Percentiles rank a stretch among this genome's conserved stretches.
Evolutionary conservation across 2,113 vertebrate species (phyloP).

Genomic region (Nycticryphes semicollaris): DNA sequence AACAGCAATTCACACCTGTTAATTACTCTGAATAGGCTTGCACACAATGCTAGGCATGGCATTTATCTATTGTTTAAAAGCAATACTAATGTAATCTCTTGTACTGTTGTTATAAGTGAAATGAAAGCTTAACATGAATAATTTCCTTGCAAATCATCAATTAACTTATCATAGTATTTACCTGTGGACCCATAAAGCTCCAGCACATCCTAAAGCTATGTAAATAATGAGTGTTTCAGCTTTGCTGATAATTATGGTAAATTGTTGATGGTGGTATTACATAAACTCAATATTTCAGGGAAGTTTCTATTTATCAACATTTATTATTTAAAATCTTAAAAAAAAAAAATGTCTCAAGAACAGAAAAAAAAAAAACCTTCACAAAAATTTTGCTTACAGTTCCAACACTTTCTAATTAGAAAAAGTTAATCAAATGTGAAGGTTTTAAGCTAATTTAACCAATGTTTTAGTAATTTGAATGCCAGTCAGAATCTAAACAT

Average conservation of each 20-base stretch:
- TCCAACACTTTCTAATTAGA: neutral
- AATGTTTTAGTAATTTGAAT: neutral
- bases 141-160: neutral
- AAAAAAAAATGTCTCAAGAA: neutral
- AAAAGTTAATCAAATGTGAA: neutral
- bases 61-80: constrained; percentile 27
- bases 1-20: constrained; percentile 59
- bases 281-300: neutral
- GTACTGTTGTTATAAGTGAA: neutral
- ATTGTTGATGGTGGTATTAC: neutral
- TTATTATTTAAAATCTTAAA: neutral
- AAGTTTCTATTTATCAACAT: neutral
- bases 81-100: neutral
- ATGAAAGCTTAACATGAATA: neutral
- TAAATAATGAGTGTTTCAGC: neutral
- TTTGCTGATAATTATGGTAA: neutral
- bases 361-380: neutral
- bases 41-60: neutral
- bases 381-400: neutral
- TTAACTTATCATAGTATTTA: neutral
- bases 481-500: neutral
- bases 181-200: neutral
- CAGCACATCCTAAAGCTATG: neutral
- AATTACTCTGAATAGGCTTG: constrained; percentile 21
- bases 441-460: neutral